Evolutionary conservation across 2,888 invertebrate genomes (phyloP).

Genomic region (Ceratothoa steindachneri): DNA sequence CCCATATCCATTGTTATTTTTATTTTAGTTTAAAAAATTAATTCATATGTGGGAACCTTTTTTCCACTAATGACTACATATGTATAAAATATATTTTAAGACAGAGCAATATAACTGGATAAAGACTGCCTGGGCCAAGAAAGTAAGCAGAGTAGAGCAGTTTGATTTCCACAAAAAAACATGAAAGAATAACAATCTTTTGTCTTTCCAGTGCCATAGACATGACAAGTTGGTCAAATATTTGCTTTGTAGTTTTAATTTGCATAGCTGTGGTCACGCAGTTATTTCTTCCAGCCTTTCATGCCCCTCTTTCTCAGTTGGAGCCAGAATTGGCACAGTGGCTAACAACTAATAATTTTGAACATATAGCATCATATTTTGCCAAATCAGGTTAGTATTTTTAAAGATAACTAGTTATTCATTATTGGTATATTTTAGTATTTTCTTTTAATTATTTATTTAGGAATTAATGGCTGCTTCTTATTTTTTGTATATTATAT

Average conservation of each 20-base stretch:
- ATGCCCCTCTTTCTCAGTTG: constrained; percentile 28
- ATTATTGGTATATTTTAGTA: background rate
- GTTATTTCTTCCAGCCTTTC: constrained; percentile 24
- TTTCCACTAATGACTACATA: no score
- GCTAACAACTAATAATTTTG: constrained; percentile 8
- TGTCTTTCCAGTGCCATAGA: no score
- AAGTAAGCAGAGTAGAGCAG: no score
- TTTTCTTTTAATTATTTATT: background rate
- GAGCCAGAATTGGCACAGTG: constrained; percentile 32
- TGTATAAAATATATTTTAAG: no score
- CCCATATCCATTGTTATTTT: no score
- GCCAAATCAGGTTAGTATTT: background rate
- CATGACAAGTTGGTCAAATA: constrained; percentile 16
- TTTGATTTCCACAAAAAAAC: no score
- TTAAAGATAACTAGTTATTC: background rate
- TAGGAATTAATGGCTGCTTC: background rate
- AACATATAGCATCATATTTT: background rate
- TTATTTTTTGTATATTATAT: no score
- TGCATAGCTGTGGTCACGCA: constrained; percentile 29
- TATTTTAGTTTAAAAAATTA: no score
- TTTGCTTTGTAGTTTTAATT: constrained; percentile 29
- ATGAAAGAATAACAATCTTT: no score
- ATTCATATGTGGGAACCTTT: no score
- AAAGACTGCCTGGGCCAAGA: no score
- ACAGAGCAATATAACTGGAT: no score